Evolutionary conservation across 2,888 invertebrate species (phyloP).

Genomic region (Cantharis rufa): DNA sequence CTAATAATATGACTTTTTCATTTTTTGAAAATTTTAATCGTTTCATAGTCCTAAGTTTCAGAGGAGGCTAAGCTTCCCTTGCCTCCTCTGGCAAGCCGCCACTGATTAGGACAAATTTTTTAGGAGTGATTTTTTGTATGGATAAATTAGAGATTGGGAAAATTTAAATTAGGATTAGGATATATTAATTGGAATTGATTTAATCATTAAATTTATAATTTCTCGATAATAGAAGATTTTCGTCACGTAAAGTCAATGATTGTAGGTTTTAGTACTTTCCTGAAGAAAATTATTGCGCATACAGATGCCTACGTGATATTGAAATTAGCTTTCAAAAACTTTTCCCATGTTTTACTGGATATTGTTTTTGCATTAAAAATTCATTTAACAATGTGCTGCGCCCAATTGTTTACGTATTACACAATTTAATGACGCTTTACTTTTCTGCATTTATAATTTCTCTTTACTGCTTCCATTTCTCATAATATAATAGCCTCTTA

Average conservation of each 20-base stretch:
- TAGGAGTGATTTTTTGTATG: too few relatives aligned
- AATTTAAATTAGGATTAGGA: too few relatives aligned
- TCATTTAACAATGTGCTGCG: not conserved
- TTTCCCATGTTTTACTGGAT: not conserved
- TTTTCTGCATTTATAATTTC: not conserved
- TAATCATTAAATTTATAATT: too few relatives aligned
- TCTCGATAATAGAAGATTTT: not conserved
- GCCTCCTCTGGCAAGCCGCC: too few relatives aligned
- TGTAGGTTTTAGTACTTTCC: not conserved
- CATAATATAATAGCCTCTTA: not conserved
- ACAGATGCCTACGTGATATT: not conserved
- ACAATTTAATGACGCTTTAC: not conserved
- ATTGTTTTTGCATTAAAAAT: not conserved
- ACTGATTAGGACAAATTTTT: too few relatives aligned
- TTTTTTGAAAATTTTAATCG: too few relatives aligned
- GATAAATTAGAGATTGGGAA: too few relatives aligned
- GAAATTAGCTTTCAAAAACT: not conserved
- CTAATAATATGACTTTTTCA: too few relatives aligned
- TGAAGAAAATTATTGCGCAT: not conserved
- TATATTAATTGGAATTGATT: too few relatives aligned
- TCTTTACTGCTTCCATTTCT: not conserved
- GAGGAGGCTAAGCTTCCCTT: too few relatives aligned
- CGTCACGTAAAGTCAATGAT: not conserved
- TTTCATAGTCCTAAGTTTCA: too few relatives aligned
- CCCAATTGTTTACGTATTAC: not conserved